A percentile compares a stretch with the other conserved stretches of the same genome.
phyloP scores from a whole-genome alignment of 35 echinoderm and acorn worm genomes.

The Holothuria glaberrima region DNA sequence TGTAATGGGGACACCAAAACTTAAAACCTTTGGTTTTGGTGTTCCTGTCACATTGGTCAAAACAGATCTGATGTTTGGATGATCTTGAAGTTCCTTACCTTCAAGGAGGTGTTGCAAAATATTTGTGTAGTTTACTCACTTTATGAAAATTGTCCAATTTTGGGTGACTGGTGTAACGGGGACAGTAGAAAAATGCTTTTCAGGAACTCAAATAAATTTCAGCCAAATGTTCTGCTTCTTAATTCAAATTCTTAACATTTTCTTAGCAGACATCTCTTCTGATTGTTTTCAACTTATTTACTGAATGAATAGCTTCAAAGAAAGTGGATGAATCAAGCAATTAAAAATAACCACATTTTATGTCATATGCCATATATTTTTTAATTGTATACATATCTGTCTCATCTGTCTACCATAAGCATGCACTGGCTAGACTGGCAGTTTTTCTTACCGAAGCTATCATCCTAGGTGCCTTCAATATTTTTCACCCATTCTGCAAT shows the following conservation, averaged over 20 bases:
- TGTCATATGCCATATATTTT: not conserved
- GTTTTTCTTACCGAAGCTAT: slow-evolving; percentile 4
- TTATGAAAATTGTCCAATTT: too few species aligned
- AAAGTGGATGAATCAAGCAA: too few species aligned
- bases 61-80: slow-evolving; percentile 1
- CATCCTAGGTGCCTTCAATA: too few species aligned
- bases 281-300: not conserved
- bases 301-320: not conserved
- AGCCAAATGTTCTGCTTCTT: too few species aligned
- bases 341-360: slow-evolving; percentile 16
- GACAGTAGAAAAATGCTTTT: too few species aligned
- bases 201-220: not conserved
- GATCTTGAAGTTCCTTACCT: slow-evolving; percentile 6
- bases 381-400: too few species aligned
- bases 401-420: not conserved
- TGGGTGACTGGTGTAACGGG: not conserved
- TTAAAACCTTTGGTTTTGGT: slow-evolving; percentile 13
- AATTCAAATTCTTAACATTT: slow-evolving; percentile 4
- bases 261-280: not conserved
- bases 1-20: slow-evolving; percentile 4
- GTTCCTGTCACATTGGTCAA: not conserved
- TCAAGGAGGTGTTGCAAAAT: not conserved
- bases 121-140: too few species aligned
- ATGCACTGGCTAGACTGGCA: not conserved
- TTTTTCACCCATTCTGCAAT: slow-evolving; percentile 16